Base-by-base conservation (phyloP, 2,797 vertebrate species). In the Megaceryle alcyon region DNA sequence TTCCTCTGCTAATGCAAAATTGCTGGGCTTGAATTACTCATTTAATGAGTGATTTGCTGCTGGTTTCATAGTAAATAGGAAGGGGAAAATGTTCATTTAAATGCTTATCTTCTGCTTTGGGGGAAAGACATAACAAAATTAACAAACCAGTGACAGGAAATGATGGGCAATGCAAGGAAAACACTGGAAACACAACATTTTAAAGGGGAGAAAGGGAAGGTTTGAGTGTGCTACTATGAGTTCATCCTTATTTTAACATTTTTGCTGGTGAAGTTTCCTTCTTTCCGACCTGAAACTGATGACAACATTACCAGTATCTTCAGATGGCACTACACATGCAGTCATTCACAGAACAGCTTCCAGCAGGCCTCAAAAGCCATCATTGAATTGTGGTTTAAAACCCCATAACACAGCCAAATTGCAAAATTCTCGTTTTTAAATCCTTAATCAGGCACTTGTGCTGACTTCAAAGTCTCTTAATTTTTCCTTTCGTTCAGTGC, bases 401-500 rank as follows among this genome's bases (percentile, higher is more conserved):
- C 92, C 19, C 51, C 46, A 73, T 10, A 79, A 44, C 25, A 59
- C 2, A 7, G 83, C 19, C 81, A 90, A 66, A 93, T 63, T 75
- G 57, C 82, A 65, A 80, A 94, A 90, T 91, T 78, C 86, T 93
- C 51, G 2, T 33, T 79, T 94, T 92, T 14, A 91, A 89, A 91
- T 91, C 91, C 91, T 91, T 91, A 93, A 95, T 95, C 93, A 96
- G 66, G 70, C 86, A 72, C 77, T 96, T 96, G 33, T 95, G 94
- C 95, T 96, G 94, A 95, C 87, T 96, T 94, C 57, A 69, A 76
- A 94, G 72, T 89, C 86, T 93, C 84, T 17, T 96, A 93, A 96
- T 96, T 96, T 93, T 70, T 86, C 85, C 72, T 88, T 95, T 96
- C 2, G 69, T 69, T 92, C 89, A 72, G 79, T 69, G 76, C 95